Conservation (phyloP, 1,140 invertebrate genomes). For the Scaptomyza montana region DNA sequence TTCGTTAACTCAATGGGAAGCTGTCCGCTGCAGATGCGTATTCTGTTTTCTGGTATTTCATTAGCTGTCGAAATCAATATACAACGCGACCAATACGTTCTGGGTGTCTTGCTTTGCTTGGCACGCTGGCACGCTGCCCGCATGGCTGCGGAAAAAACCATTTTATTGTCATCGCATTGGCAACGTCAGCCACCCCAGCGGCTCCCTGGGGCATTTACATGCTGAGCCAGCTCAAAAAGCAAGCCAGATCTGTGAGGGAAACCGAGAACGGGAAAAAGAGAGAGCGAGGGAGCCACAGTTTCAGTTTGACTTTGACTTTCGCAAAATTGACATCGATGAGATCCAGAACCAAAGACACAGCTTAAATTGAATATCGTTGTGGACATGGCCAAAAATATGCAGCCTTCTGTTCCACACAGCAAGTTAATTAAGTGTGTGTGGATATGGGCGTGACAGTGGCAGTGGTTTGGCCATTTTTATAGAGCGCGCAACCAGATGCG, state of each 20-base stretch:
- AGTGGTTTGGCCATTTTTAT: constrained; percentile 17
- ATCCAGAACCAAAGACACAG: not conserved
- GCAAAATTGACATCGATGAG: constrained; percentile 25
- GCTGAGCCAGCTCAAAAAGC: constrained; percentile 32
- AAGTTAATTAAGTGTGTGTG: constrained; percentile 53
- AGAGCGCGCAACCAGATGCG: constrained; percentile 19
- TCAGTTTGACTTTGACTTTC: constrained; percentile 38
- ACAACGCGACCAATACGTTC: constrained; percentile 14
- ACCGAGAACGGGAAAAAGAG: not conserved
- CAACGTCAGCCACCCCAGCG: constrained; percentile 33
- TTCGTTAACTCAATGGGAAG: not conserved
- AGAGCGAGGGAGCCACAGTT: not conserved
- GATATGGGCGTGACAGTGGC: constrained; percentile 29
- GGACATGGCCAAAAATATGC: constrained; percentile 29
- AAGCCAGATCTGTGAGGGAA: not conserved
- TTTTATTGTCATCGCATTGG: constrained; percentile 40
- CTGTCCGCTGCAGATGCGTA: constrained; percentile 19
- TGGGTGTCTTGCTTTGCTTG: constrained; percentile 13
- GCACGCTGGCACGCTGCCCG: constrained; percentile 25
- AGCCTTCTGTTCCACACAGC: constrained; percentile 18
- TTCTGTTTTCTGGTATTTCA: constrained; percentile 38
- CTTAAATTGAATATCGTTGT: constrained; percentile 47
- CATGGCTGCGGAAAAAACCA: constrained; percentile 24
- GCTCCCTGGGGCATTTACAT: constrained; percentile 31
- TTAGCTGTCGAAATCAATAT: constrained; percentile 50